Base-by-base conservation (phyloP, 2,888 invertebrate species). In the Invenusta paracnida region DNA sequence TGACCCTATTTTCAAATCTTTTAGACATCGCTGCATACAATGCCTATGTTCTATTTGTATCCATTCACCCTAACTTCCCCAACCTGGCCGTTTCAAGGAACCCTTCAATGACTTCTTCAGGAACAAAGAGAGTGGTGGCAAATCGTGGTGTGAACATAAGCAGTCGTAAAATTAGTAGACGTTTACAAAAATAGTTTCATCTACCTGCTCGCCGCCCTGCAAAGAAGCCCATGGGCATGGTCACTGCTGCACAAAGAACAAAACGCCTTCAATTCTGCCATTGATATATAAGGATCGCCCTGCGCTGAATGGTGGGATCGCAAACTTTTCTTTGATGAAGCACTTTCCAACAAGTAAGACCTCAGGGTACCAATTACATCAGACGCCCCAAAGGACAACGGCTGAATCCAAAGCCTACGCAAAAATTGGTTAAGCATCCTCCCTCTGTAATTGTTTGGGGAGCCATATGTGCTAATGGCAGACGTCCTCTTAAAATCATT, bases 251-350 rank as follows among this genome's bases (percentile, higher is more conserved):
- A 29, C 79, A 79, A 29, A 79, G 79, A 29, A 2, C 5, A 23
- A 79, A 25, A 29, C 79, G 79, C 79, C 29, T 79, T 25, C 79
- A 5, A 25, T 79, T 79, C 23, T 79, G 79, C n/a, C 5, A 29
- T 27, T 2, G 11, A n/a, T n/a, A 23, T 79, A 79, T 27, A 79
- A 79, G 79, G n/a, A 79, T 27, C 25, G n/a, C 5, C 2, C 25
- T 79, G 79, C n/a, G n/a, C 79, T 25, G 79, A 23, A 79, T 79
- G 79, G 79, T 79, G 79, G 79, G 79, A 79, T 11, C 79, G 79
- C 5, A 23, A 11, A 25, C 5, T 79, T 5, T 79, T 79, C 29
- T 25, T n/a, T 11, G 25, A 79, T n/a, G 79, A 79, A 79, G 79
- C n/a, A 79, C 79, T 11, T 79, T 79, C n/a, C 79, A 11, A 79